Conservation (phyloP, 2,888 invertebrate genomes). For the Agrochola lota region DNA sequence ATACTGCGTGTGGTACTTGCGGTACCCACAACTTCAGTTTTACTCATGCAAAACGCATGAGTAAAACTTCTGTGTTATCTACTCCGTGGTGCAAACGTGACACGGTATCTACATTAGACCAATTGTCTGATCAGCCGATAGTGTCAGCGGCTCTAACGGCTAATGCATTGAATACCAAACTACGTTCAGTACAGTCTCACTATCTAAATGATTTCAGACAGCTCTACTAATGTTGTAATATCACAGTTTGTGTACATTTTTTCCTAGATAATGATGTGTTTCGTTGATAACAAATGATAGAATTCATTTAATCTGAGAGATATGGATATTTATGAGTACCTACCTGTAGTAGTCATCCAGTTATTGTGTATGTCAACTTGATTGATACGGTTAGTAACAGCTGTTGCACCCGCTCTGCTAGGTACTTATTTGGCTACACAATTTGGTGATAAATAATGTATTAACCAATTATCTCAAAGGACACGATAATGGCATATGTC, state of each 20-base stretch:
- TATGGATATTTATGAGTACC: slow-evolving; percentile 19
- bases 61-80: slow-evolving; percentile 3
- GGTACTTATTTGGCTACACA: background rate
- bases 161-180: slow-evolving; percentile 19
- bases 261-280: slow-evolving; percentile 33
- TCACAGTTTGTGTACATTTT: slow-evolving; percentile 35
- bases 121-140: slow-evolving; percentile 27
- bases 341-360: slow-evolving; percentile 19
- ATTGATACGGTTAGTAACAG: slow-evolving; percentile 24
- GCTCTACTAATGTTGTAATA: slow-evolving; percentile 43
- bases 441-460: slow-evolving; percentile 5
- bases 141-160: slow-evolving; percentile 1
- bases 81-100: background rate
- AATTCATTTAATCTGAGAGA: slow-evolving; percentile 33
- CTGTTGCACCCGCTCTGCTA: slow-evolving; percentile 11
- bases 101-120: slow-evolving; percentile 14
- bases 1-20: background rate
- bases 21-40: too few species aligned
- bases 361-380: slow-evolving; percentile 33
- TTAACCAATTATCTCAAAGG: background rate
- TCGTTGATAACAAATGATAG: slow-evolving; percentile 41
- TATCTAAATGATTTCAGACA: slow-evolving; percentile 8
- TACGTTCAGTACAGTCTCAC: background rate
- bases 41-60: too few species aligned
- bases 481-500: slow-evolving; percentile 13